Percentiles rank a stretch among this genome's conserved stretches.
phyloP scores from a whole-genome alignment of 1,140 invertebrate species.

The Rhyacophila brunnea region DNA sequence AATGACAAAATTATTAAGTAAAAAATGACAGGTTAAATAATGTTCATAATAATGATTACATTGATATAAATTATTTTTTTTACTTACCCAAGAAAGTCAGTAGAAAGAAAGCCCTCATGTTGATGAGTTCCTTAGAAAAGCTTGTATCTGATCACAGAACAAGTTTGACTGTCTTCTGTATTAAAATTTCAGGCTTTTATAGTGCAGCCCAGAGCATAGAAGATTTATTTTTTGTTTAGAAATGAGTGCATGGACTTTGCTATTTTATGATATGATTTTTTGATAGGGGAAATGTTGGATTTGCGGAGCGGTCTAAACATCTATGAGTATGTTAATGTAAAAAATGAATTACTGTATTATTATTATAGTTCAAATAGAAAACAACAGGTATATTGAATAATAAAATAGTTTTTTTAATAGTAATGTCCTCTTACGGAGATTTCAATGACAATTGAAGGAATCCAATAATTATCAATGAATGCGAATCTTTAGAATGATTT shows the following conservation, averaged over 20 bases:
- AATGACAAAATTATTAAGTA: not conserved
- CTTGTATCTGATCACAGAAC: not conserved
- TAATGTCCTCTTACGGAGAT: too few relatives aligned
- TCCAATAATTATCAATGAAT: too few relatives aligned
- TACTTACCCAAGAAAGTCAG: conserved; percentile 13
- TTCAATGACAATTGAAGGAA: too few relatives aligned
- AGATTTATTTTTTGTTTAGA: not conserved
- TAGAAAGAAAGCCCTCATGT: conserved; percentile 29
- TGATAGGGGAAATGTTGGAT: not conserved
- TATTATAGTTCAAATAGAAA: not conserved
- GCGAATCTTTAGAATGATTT: too few relatives aligned
- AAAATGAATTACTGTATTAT: not conserved
- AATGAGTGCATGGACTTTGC: not conserved
- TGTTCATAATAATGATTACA: not conserved
- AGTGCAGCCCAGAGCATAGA: too few relatives aligned
- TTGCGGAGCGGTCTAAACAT: not conserved
- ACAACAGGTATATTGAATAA: too few relatives aligned
- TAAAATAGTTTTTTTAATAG: too few relatives aligned
- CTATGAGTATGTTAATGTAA: not conserved
- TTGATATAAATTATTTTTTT: not conserved
- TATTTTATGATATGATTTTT: not conserved
- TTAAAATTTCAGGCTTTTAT: not conserved
- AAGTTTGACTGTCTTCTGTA: not conserved
- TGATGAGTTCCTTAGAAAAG: conserved; percentile 20
- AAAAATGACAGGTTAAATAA: not conserved